Evolutionary conservation across 2,797 vertebrate species (phyloP).

Genomic region (Chrysolophus pictus): DNA sequence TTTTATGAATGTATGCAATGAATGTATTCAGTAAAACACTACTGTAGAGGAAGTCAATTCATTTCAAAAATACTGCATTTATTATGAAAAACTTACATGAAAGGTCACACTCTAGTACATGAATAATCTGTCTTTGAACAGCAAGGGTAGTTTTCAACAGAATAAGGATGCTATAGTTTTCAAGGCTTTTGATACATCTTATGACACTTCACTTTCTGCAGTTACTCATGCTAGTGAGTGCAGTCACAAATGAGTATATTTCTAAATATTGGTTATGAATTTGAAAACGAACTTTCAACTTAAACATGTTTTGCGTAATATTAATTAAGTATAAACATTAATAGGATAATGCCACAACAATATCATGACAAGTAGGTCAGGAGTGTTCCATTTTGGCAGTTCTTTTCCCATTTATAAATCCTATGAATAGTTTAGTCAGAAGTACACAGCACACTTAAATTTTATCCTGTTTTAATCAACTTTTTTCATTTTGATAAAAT

Average conservation of each 20-base stretch:
- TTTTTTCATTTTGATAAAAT: background rate
- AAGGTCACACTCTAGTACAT: background rate
- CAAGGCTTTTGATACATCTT: background rate
- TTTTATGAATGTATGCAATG: background rate
- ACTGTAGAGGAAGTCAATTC: background rate
- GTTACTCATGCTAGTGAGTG: background rate
- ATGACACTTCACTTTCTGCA: background rate
- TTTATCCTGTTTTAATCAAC: background rate
- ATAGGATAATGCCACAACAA: background rate
- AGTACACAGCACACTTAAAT: rapidly evolving
- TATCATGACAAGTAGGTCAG: background rate
- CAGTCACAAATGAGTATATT: background rate
- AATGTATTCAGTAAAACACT: slow-evolving; percentile 2
- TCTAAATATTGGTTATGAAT: background rate
- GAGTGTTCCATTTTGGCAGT: background rate
- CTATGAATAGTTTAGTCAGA: background rate
- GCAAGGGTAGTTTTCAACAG: background rate
- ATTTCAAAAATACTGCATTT: slow-evolving; percentile 10
- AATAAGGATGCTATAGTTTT: background rate
- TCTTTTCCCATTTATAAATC: background rate
- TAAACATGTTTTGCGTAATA: background rate
- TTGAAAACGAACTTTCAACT: background rate
- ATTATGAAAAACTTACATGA: background rate
- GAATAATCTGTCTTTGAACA: background rate
- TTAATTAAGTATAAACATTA: slow-evolving; percentile 10